phyloP scores from a whole-genome alignment of 2,113 vertebrate species.

The Lasiurus cinereus region DNA sequence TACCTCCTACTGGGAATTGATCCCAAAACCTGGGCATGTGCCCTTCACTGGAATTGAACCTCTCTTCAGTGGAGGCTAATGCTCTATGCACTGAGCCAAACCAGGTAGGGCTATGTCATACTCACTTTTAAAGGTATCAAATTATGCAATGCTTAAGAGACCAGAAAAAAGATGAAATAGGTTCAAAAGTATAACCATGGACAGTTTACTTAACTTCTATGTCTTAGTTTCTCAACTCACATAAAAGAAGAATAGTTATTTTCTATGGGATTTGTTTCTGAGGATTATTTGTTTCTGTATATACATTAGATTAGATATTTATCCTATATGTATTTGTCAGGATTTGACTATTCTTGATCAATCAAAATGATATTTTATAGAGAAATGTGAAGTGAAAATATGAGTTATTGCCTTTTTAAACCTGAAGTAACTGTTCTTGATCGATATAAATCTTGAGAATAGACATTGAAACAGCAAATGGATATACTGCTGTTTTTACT shows the following conservation, averaged over 20 bases:
- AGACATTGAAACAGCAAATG: constrained; percentile 73
- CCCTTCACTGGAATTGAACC: too few species aligned
- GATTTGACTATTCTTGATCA: not conserved
- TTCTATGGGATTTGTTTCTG: not conserved
- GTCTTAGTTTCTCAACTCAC: not conserved
- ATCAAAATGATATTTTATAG: constrained; percentile 30
- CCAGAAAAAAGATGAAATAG: not conserved
- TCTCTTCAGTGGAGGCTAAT: too few species aligned
- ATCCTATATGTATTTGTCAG: not conserved
- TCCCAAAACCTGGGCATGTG: too few species aligned
- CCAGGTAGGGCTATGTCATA: not conserved
- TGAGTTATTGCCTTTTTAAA: constrained; percentile 63
- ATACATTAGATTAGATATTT: not conserved
- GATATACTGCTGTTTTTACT: constrained; percentile 75
- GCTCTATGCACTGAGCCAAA: too few species aligned
- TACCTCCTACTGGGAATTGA: too few species aligned
- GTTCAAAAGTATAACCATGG: not conserved
- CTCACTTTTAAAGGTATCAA: not conserved
- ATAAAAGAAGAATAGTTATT: not conserved
- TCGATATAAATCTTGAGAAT: constrained; percentile 66
- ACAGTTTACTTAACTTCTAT: not conserved
- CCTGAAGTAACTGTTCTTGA: constrained; percentile 62
- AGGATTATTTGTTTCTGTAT: not conserved
- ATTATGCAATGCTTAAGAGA: not conserved
- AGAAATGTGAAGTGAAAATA: constrained; percentile 54